Conservation (phyloP, 2,888 invertebrate species). For the Trypoxylon attenuatum region DNA sequence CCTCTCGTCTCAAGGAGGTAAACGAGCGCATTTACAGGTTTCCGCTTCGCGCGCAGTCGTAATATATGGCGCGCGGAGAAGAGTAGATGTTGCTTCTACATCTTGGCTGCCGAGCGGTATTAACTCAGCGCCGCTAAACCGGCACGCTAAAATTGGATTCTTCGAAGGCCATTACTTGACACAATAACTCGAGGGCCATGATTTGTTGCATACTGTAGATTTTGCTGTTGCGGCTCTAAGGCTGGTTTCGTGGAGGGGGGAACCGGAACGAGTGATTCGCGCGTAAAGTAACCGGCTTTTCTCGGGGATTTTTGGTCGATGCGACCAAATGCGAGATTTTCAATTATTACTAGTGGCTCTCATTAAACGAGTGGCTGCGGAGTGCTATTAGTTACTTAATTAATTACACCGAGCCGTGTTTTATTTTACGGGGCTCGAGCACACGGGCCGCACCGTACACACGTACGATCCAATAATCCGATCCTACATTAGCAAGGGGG, state of each 20-base stretch:
- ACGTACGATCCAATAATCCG: constrained; percentile 67
- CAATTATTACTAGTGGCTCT: constrained; percentile 32
- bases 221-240: no score
- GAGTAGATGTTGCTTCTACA: neutral
- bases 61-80: no score
- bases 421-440: constrained; percentile 61
- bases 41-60: no score
- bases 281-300: no score
- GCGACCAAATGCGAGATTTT: neutral
- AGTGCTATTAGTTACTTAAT: constrained; percentile 66
- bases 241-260: no score
- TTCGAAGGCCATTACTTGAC: neutral
- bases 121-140: neutral
- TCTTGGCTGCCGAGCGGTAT: neutral
- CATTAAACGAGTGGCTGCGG: constrained; percentile 51
- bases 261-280: no score
- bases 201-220: neutral
- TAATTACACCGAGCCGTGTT: constrained; percentile 65
- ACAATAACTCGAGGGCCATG: neutral
- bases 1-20: no score
- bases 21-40: no score
- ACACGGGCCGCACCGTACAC: constrained; percentile 38
- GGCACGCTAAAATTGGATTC: neutral
- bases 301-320: no score
- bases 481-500: constrained; percentile 60